A percentile compares a stretch with the other conserved stretches of the same genome.
Conservation (phyloP, 2,888 invertebrate species). For the Lochmaea capreae region DNA sequence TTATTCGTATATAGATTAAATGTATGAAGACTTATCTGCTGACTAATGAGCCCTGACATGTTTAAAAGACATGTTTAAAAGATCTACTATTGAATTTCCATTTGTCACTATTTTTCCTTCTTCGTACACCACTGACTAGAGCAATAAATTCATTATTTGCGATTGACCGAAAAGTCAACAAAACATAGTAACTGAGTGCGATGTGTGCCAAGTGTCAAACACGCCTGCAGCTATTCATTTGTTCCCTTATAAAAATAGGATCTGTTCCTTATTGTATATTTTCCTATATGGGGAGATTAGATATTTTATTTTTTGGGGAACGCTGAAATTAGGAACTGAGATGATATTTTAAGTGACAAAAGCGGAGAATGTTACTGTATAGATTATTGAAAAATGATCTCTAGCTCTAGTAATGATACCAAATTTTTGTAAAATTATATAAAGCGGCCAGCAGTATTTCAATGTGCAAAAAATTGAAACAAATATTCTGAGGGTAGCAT, state of each 20-base stretch:
- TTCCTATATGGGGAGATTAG: constrained; percentile 35
- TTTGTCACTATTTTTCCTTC: neutral
- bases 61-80: no score
- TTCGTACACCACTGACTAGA: constrained; percentile 19
- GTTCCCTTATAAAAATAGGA: constrained; percentile 57
- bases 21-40: no score
- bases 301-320: constrained; percentile 31
- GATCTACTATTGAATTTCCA: no score
- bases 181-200: constrained; percentile 36
- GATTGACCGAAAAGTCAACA: constrained; percentile 56
- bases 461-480: no score
- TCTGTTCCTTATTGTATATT: constrained; percentile 41
- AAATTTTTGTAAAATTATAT: no score
- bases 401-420: no score
- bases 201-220: constrained; percentile 51
- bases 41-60: no score
- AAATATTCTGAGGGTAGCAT: no score
- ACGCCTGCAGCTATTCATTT: constrained; percentile 56
- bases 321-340: constrained; percentile 17
- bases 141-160: constrained; percentile 56
- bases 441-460: no score
- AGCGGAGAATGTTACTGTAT: neutral
- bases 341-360: constrained; percentile 4
- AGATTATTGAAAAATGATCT: neutral
- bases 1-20: no score